Evolutionary conservation across 2,113 vertebrate species (phyloP).

Genomic region (Anas platyrhynchos): DNA sequence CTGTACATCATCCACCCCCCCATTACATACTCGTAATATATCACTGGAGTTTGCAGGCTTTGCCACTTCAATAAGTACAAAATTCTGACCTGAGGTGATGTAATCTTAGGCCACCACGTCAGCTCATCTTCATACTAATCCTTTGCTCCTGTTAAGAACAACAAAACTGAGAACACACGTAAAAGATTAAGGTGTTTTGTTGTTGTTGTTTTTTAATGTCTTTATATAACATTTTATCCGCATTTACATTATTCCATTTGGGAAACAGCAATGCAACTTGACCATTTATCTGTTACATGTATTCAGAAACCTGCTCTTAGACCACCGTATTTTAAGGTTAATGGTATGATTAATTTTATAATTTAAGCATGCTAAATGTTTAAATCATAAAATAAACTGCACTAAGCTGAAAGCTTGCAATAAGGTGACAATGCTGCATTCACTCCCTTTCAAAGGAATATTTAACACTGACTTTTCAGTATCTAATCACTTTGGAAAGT

Average conservation of each 20-base stretch:
- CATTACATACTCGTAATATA: neutral
- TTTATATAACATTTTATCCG: neutral
- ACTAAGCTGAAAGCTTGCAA: neutral
- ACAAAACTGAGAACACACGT: neutral
- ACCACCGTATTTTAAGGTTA: neutral
- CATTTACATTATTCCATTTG: neutral
- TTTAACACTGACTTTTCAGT: neutral
- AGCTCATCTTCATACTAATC: constrained; percentile 39
- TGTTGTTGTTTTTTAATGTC: neutral
- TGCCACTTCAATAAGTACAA: constrained; percentile 3
- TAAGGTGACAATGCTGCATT: neutral
- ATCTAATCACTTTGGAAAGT: neutral
- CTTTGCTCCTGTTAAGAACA: constrained; percentile 10
- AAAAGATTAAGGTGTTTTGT: neutral
- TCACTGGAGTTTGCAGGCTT: neutral
- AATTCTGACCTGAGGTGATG: constrained; percentile 21
- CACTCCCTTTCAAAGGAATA: neutral
- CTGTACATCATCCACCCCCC: neutral
- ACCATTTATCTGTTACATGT: neutral
- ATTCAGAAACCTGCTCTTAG: neutral
- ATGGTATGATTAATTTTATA: neutral
- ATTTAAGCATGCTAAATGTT: neutral
- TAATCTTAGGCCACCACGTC: constrained; percentile 17
- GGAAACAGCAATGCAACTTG: neutral
- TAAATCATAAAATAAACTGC: neutral